These are phyloP conservation scores for Cinclus cinclus DNA, from an alignment of 2,113 vertebrate species.

Conservation along the genomic window DNA sequence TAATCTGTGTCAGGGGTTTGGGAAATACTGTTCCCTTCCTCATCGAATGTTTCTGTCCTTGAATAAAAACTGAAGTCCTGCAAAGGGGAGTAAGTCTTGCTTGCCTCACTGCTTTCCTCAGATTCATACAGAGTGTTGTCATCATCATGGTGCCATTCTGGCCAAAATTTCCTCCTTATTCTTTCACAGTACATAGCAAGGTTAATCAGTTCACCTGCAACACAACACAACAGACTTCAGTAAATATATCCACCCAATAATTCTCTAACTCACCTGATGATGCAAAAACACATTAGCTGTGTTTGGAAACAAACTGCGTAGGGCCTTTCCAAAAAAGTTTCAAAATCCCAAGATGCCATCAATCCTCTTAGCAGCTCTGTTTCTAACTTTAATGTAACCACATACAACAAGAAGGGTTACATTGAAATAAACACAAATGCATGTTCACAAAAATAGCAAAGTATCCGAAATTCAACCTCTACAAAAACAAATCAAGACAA, in stretches of 20 bases:
- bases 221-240: neutral
- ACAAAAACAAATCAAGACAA: neutral
- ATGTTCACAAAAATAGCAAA: neutral
- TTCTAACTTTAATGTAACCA: neutral
- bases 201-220: slow-evolving; percentile 92
- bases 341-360: neutral
- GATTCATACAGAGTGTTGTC: slow-evolving; percentile 87
- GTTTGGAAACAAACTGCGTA: neutral
- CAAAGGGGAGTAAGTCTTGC: slow-evolving; percentile 80
- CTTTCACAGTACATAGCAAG: slow-evolving; percentile 97
- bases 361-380: neutral
- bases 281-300: neutral
- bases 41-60: slow-evolving; percentile 93
- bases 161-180: slow-evolving; percentile 94
- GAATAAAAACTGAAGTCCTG: slow-evolving; percentile 90
- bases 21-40: slow-evolving; percentile 84
- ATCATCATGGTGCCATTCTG: slow-evolving; percentile 91
- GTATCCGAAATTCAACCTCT: neutral
- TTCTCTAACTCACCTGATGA: neutral
- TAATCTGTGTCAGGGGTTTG: slow-evolving; percentile 86
- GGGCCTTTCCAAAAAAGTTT: neutral
- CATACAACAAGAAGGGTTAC: neutral
- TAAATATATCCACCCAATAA: neutral
- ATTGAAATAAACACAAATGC: neutral
- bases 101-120: slow-evolving; percentile 87